These are phyloP conservation scores for Oreochromis mossambicus DNA, from an alignment of 2,797 vertebrate species.

Conservation along the genomic window DNA sequence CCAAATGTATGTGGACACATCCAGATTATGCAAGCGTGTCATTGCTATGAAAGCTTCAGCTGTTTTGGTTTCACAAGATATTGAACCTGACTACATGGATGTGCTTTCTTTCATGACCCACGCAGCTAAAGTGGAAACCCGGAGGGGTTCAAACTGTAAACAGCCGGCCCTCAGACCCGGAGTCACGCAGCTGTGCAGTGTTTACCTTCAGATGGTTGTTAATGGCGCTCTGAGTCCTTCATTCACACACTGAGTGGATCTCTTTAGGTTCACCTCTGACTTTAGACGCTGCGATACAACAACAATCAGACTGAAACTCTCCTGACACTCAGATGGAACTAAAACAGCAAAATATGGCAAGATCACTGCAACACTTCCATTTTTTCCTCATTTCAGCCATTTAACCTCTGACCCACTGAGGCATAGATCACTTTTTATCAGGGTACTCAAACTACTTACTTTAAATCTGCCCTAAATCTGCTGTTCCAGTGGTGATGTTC, in stretches of 20 bases:
- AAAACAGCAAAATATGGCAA: background rate
- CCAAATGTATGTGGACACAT: background rate
- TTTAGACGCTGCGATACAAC: background rate
- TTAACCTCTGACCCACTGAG: background rate
- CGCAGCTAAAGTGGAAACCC: background rate
- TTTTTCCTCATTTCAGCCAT: background rate
- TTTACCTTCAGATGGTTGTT: conserved; percentile 8
- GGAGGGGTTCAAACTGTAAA: background rate
- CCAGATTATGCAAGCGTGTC: background rate
- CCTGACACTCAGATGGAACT: background rate
- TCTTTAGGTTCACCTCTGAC: conserved; percentile 20
- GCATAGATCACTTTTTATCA: background rate
- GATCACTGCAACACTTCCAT: background rate
- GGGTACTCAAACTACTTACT: background rate
- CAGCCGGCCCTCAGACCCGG: background rate
- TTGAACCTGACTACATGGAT: background rate
- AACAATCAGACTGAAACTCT: background rate
- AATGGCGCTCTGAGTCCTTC: background rate
- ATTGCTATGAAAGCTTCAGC: background rate
- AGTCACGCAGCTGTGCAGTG: background rate
- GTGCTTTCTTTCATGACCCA: background rate
- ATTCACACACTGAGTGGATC: background rate
- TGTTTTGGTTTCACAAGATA: background rate
- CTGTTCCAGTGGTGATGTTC: background rate
- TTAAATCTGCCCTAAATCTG: background rate